These are phyloP conservation scores for Monoplex corrugatus DNA, from an alignment of 2,888 invertebrate species.

Conservation along the genomic window DNA sequence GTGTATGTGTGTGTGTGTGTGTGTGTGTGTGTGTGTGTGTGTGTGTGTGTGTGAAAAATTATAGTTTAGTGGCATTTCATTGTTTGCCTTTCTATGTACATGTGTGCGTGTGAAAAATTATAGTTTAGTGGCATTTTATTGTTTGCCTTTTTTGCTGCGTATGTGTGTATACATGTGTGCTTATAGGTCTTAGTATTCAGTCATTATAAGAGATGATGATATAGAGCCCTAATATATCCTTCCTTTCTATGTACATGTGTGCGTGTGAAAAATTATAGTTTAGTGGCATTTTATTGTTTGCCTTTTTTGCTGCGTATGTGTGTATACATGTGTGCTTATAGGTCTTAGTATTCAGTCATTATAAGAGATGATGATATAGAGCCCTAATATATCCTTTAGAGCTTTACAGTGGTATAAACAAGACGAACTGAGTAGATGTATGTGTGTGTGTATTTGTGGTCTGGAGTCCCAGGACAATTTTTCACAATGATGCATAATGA, in stretches of 20 bases:
- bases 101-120: conserved; percentile 3
- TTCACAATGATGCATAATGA: too few relatives aligned
- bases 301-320: background rate
- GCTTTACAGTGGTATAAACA: too few relatives aligned
- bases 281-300: background rate
- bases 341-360: background rate
- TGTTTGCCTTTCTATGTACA: background rate
- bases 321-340: background rate
- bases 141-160: background rate
- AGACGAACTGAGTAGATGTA: background rate
- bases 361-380: too few relatives aligned
- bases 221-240: too few relatives aligned
- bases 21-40: conserved; percentile 17
- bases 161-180: conserved; percentile 3
- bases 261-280: background rate
- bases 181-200: background rate
- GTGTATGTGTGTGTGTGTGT: background rate
- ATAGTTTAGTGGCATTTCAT: background rate
- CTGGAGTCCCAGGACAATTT: too few relatives aligned
- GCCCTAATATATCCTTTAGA: too few relatives aligned
- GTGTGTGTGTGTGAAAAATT: background rate
- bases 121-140: background rate
- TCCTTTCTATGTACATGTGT: background rate
- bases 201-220: too few relatives aligned
- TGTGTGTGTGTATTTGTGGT: conserved; percentile 7